phyloP scores from a whole-genome alignment of 2,888 invertebrate genomes.

The Arrhopalites spinosus region DNA sequence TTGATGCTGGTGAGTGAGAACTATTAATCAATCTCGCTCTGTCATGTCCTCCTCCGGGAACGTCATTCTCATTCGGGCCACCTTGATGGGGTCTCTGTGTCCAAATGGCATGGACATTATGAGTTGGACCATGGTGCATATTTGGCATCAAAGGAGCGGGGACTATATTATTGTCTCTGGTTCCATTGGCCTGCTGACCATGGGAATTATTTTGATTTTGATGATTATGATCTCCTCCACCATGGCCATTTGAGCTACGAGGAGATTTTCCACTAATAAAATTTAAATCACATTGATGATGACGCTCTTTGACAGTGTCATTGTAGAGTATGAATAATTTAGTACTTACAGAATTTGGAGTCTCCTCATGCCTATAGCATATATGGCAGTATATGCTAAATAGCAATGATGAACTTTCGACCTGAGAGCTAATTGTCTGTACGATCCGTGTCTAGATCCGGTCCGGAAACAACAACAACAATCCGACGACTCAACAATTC shows the following conservation, averaged over 20 bases:
- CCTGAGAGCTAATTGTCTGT: neutral
- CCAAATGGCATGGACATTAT: neutral
- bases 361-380: conserved; percentile 29
- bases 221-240: conserved; percentile 6
- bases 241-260: conserved; percentile 30
- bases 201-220: conserved; percentile 18
- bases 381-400: neutral
- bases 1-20: neutral
- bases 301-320: too few relatives aligned
- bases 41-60: conserved; percentile 20
- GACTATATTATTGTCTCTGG: too few relatives aligned
- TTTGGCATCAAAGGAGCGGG: conserved; percentile 29
- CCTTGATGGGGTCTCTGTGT: too few relatives aligned
- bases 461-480: too few relatives aligned
- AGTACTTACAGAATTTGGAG: conserved; percentile 30
- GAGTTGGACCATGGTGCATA: neutral
- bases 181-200: conserved; percentile 27
- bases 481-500: too few relatives aligned
- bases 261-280: conserved; percentile 26
- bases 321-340: neutral
- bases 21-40: conserved; percentile 14
- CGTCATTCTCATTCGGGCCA: conserved; percentile 10
- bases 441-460: too few relatives aligned
- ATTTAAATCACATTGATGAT: neutral
- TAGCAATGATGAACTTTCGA: neutral